A percentile compares a stretch with the other conserved stretches of the same genome.
Conservation (phyloP, 2,113 vertebrate species). For the Clarias batrachus region DNA sequence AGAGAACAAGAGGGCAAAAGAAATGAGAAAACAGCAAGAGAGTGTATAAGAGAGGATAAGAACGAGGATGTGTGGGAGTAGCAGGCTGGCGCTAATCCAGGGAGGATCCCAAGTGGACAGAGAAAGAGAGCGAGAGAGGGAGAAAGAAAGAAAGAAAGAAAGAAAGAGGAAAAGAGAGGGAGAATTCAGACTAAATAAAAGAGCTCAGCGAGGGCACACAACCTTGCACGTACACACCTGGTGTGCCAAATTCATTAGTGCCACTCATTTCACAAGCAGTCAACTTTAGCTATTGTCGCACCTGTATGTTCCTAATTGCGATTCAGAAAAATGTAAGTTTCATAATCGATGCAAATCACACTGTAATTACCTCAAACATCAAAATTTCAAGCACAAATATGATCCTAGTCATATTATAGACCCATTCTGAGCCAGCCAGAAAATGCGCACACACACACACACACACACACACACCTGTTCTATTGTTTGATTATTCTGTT, state of each 20-base stretch:
- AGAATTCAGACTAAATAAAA: slow-evolving; percentile 51
- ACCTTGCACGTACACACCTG: slow-evolving; percentile 13
- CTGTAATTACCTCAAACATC: slow-evolving; percentile 25
- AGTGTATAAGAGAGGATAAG: slow-evolving; percentile 24
- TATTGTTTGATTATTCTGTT: neutral
- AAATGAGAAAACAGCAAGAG: neutral
- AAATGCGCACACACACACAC: neutral
- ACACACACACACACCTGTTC: neutral
- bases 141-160: too few relatives aligned
- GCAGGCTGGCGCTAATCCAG: slow-evolving; percentile 32
- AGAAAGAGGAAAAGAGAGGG: neutral
- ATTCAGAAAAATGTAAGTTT: neutral
- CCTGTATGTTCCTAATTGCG: slow-evolving; percentile 50
- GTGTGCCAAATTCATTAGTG: slow-evolving; percentile 51
- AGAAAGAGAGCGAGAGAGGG: neutral
- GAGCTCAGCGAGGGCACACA: slow-evolving; percentile 9
- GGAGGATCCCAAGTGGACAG: slow-evolving; percentile 34
- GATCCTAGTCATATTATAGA: neutral
- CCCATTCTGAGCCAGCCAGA: neutral
- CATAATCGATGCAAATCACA: slow-evolving; percentile 26
- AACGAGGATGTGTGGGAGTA: slow-evolving; percentile 14
- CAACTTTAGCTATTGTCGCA: slow-evolving; percentile 39
- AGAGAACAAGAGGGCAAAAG: slow-evolving; percentile 13
- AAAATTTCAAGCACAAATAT: neutral
- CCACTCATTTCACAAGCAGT: slow-evolving; percentile 38